Evolutionary conservation across 2,113 vertebrate genomes (phyloP), one percentile per base, ranked within the genome.

Genomic region (Vanacampus margaritifer): DNA sequence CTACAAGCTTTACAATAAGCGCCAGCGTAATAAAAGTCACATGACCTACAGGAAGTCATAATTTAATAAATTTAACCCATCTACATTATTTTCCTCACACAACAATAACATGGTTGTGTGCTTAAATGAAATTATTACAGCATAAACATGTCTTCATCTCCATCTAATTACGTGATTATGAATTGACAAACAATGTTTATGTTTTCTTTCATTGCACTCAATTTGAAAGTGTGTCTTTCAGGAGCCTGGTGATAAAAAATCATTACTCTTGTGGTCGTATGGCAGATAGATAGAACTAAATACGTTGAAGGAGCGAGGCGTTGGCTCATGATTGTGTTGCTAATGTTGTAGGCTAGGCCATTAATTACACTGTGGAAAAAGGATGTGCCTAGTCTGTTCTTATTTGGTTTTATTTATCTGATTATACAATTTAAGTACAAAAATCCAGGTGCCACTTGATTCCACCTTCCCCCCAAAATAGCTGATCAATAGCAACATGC

Each of bases 331-430:
- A 81, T 68, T 76, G 69, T 76, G 65, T 64, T n/a, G 37, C 69
- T 81, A 81, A 86, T 83, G 80, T 77, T 74, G 67, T 82, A 76
- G 85, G 76, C 71, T 72, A 72, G 72, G 82, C 83, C 71, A 82
- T 87, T 85, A 85, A 86, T 79, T 82, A 78, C 64, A 21, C 37
- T 21, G 32, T 65, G 78, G 54, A 58, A 74, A 26, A n/a, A 12
- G 19, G 58, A 67, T 73, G 56, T 65, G 64, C 67, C 11, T 24
- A 24, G 39, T 26, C 54, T 50, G 53, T 59, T 75, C 69, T 63
- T 24, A 11, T 58, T 71, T 65, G 24, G 72, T 69, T 68, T 36
- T 28, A 37, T 26, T 72, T 57, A 63, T 79, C 37, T 64, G 51
- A 36, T n/a, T n/a, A n/a, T n/a, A n/a, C n/a, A n/a, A n/a, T n/a